Percentiles rank a stretch among this genome's conserved stretches.
These are phyloP conservation scores for Acronicta alni DNA, from an alignment of 2,888 invertebrate species.

Conservation along the genomic window DNA sequence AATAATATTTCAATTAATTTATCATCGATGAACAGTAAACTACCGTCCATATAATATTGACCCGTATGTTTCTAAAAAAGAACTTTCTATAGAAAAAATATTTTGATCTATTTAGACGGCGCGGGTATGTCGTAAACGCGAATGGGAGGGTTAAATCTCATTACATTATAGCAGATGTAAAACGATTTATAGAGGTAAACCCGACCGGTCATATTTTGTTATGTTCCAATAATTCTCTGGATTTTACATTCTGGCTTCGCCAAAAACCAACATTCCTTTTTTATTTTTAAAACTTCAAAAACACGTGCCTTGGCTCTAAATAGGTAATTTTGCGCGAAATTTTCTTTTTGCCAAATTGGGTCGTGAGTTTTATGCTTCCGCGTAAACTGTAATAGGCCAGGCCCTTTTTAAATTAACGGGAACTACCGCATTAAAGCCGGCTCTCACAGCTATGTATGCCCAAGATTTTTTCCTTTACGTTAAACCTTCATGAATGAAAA, in stretches of 20 bases:
- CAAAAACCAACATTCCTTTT: conserved; percentile 50
- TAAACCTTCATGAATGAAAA: conserved; percentile 22
- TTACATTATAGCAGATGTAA: conserved; percentile 87
- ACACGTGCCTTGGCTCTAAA: conserved; percentile 67
- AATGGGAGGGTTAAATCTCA: conserved; percentile 86
- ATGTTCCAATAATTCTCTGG: conserved; percentile 83
- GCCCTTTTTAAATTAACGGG: conserved; percentile 62
- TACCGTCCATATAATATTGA: conserved; percentile 26
- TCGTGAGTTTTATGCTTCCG: conserved; percentile 68
- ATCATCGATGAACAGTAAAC: not conserved
- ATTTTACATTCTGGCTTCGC: conserved; percentile 59
- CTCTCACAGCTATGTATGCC: conserved; percentile 31
- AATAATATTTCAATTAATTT: no score
- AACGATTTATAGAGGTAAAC: conserved; percentile 83
- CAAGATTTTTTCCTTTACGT: conserved; percentile 26
- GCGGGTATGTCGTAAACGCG: conserved; percentile 80
- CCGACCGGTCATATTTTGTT: conserved; percentile 82
- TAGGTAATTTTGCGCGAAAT: conserved; percentile 69
- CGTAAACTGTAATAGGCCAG: conserved; percentile 66
- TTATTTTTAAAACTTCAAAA: conserved; percentile 61
- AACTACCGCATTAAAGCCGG: conserved; percentile 56
- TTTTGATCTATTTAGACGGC: conserved; percentile 78
- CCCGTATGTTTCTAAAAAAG: conserved; percentile 50
- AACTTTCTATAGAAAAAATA: conserved; percentile 65
- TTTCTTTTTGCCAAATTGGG: conserved; percentile 71